A percentile compares a stretch with the other conserved stretches of the same genome.
Evolutionary conservation across 1,140 invertebrate genomes (phyloP).

Genomic region (Neoseiulus cucumeris): DNA sequence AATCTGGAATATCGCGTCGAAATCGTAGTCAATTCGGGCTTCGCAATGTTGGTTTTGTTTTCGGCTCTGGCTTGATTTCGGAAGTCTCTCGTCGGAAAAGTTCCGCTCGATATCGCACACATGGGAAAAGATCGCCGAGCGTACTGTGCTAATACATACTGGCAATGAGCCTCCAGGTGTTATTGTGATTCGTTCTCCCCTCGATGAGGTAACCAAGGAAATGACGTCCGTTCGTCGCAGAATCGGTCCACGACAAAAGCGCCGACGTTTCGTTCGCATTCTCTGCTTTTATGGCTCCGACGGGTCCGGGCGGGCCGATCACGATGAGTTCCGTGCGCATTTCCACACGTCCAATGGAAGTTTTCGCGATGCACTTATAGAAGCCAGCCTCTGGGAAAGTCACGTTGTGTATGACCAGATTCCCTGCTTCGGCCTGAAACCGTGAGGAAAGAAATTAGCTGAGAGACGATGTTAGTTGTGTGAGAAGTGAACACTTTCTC

Average conservation of each 20-base stretch:
- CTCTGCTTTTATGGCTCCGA: conserved; percentile 36
- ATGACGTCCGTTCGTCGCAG: conserved; percentile 52
- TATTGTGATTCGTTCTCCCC: conserved; percentile 63
- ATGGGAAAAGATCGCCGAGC: neutral
- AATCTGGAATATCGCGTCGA: neutral
- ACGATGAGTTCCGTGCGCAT: conserved; percentile 47
- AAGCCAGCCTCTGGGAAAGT: conserved; percentile 63
- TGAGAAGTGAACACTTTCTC: too few relatives aligned
- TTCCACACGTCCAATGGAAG: conserved; percentile 56
- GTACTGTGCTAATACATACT: neutral
- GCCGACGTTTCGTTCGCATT: conserved; percentile 51
- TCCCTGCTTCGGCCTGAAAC: conserved; percentile 29
- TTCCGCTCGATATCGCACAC: neutral
- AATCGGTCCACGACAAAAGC: conserved; percentile 68
- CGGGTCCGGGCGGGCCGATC: conserved; percentile 33
- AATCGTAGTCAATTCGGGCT: conserved; percentile 7
- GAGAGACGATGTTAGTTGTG: too few relatives aligned
- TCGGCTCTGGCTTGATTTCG: too few relatives aligned
- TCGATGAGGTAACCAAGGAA: conserved; percentile 43
- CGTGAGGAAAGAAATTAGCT: too few relatives aligned
- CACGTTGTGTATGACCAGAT: conserved; percentile 54
- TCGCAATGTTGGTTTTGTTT: neutral
- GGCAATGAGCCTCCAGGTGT: conserved; percentile 38
- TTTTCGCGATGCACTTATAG: conserved; percentile 70
- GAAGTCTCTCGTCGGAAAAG: too few relatives aligned